Percentiles rank a stretch among this genome's conserved stretches.
Conservation (phyloP, 2,113 vertebrate genomes). For the Sapajus apella region DNA sequence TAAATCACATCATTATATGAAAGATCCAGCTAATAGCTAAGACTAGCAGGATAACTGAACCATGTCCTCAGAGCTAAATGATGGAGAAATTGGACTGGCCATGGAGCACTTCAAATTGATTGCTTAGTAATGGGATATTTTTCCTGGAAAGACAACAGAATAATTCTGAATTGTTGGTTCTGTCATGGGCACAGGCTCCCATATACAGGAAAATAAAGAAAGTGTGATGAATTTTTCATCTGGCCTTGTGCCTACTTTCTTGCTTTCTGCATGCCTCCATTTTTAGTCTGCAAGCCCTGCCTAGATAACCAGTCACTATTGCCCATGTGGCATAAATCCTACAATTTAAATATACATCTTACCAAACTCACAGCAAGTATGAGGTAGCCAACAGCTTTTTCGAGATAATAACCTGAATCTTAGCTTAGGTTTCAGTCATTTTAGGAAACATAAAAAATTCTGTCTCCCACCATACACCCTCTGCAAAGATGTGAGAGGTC, state of each 20-base stretch:
- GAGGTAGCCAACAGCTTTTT: background rate
- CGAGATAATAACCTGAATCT: background rate
- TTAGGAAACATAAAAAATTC: slow-evolving; percentile 7
- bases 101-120: background rate
- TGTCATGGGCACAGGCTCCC: background rate
- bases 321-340: background rate
- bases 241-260: background rate
- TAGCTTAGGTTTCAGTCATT: background rate
- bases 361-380: background rate
- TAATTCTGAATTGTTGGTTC: background rate
- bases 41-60: background rate
- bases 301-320: background rate
- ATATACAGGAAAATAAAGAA: slow-evolving; percentile 27
- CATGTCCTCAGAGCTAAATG: background rate
- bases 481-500: slow-evolving; percentile 18
- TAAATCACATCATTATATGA: slow-evolving; percentile 31
- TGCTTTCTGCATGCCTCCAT: background rate
- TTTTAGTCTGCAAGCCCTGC: background rate
- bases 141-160: slow-evolving; percentile 51
- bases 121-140: slow-evolving; percentile 28
- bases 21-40: background rate
- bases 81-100: background rate
- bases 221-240: slow-evolving; percentile 3
- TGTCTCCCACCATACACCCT: background rate
- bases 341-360: background rate